phyloP scores from a whole-genome alignment of 2,113 vertebrate species.

The Ailurus styani region DNA sequence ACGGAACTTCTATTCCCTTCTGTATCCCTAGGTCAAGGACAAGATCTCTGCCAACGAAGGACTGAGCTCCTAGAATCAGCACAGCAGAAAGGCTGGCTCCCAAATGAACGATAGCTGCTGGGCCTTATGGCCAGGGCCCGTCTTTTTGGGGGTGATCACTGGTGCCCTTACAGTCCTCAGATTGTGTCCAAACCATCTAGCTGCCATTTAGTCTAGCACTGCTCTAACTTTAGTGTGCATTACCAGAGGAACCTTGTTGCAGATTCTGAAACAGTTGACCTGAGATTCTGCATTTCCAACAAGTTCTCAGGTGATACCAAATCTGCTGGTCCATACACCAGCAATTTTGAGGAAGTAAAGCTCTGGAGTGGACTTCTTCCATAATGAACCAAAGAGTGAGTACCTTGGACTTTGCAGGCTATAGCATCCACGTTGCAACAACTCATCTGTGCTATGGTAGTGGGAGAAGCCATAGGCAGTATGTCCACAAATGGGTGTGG shows the following conservation, averaged over 20 bases:
- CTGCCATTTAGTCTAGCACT: neutral
- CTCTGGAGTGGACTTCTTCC: neutral
- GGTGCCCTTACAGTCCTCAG: neutral
- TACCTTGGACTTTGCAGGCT: neutral
- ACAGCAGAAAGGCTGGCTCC: neutral
- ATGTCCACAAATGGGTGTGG: neutral
- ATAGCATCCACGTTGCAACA: neutral
- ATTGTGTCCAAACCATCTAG: neutral
- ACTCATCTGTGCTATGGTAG: neutral
- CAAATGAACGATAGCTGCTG: neutral
- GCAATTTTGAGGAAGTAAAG: neutral
- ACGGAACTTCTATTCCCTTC: neutral
- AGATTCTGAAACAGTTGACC: neutral
- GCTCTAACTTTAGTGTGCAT: neutral
- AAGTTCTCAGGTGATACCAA: neutral
- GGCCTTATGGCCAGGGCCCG: neutral
- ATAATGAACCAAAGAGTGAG: neutral
- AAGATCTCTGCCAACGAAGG: neutral
- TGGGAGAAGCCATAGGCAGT: neutral
- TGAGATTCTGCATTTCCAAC: neutral
- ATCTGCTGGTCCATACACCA: neutral
- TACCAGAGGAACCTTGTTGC: neutral
- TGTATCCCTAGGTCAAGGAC: neutral
- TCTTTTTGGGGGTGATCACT: neutral
- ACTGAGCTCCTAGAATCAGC: neutral